phyloP scores from a whole-genome alignment of 1,140 invertebrate species.

The Drosophila bifasciata region DNA sequence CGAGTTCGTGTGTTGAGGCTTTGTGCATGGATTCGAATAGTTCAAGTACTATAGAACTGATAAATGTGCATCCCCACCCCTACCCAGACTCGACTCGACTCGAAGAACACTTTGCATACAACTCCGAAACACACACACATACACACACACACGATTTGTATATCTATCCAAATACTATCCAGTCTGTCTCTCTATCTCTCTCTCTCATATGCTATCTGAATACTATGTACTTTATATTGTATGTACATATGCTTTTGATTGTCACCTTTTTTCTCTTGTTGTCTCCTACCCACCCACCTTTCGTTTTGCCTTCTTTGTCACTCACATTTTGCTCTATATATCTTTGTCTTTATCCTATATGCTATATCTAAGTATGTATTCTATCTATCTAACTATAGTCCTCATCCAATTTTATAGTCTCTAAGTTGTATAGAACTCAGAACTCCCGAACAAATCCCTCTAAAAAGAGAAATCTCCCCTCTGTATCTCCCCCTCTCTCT shows the following conservation, averaged over 20 bases:
- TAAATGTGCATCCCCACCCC: conserved; percentile 18
- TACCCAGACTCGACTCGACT: conserved; percentile 1
- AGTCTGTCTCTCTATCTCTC: conserved; percentile 3
- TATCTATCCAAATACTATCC: conserved; percentile 25
- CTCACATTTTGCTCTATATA: not conserved
- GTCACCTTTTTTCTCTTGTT: not conserved
- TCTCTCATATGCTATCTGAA: conserved; percentile 20
- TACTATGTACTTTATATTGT: conserved; percentile 32
- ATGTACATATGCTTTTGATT: conserved; percentile 24
- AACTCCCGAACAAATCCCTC: conserved; percentile 26
- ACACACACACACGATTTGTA: conserved; percentile 34
- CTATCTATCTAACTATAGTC: conserved; percentile 45
- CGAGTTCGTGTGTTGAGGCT: conserved; percentile 27
- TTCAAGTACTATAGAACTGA: conserved; percentile 1
- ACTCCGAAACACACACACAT: conserved; percentile 24
- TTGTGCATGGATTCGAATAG: conserved; percentile 17
- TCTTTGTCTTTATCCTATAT: conserved; percentile 33
- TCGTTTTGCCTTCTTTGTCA: conserved; percentile 30
- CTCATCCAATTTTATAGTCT: conserved; percentile 59
- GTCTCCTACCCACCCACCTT: conserved; percentile 6
- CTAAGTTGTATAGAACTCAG: conserved; percentile 66
- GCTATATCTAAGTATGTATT: conserved; percentile 39
- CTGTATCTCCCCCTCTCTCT: conserved; percentile 47
- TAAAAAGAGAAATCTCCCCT: conserved; percentile 31
- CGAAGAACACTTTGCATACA: conserved; percentile 47